phyloP scores from a whole-genome alignment of 2,797 vertebrate genomes.

The Pangasius krempfi region DNA sequence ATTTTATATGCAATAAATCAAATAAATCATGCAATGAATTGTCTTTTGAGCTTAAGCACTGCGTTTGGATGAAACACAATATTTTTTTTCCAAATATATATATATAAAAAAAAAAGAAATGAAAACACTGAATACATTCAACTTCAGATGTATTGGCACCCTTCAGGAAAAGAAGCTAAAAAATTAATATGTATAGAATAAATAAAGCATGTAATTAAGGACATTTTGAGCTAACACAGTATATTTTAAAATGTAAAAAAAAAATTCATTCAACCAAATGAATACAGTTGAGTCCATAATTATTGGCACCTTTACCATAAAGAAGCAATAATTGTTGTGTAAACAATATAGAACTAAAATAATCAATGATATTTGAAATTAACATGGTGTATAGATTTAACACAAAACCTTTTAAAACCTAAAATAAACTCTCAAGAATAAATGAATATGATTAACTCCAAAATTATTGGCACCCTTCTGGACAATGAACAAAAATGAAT shows the following conservation, averaged over 20 bases:
- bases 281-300: background rate
- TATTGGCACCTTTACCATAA: background rate
- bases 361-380: background rate
- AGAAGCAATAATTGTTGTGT: background rate
- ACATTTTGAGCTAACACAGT: background rate
- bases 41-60: background rate
- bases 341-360: background rate
- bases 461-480: background rate
- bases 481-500: background rate
- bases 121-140: background rate
- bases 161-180: background rate
- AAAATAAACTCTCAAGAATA: background rate
- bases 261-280: background rate
- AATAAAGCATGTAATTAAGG: background rate
- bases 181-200: background rate
- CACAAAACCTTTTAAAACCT: background rate
- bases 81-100: too few relatives aligned
- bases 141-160: background rate
- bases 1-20: background rate
- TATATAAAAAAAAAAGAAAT: too few relatives aligned
- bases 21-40: background rate
- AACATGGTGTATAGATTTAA: background rate
- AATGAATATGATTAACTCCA: background rate
- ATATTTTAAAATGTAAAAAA: background rate
- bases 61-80: too few relatives aligned